Conservation (phyloP, 2,888 invertebrate species). For the Aspidiotus rigidus region DNA sequence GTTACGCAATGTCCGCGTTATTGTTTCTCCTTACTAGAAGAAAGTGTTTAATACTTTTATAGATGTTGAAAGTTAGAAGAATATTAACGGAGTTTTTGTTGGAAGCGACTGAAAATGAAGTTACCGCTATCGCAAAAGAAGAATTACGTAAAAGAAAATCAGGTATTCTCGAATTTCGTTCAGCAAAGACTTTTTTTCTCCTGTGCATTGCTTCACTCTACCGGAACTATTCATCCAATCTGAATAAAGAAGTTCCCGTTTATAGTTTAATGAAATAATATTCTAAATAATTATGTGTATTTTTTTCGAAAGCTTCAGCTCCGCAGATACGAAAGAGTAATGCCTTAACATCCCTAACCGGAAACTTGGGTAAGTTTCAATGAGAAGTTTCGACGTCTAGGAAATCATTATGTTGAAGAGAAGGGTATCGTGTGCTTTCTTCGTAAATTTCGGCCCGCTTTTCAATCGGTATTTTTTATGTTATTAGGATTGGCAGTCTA, state of each 20-base stretch:
- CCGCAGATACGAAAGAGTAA: conserved; percentile 26
- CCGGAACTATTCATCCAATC: not conserved
- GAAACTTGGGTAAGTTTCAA: conserved; percentile 27
- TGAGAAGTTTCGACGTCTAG: not conserved
- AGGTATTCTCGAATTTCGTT: conserved; percentile 20
- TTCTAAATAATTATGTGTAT: conserved; percentile 6
- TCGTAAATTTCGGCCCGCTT: not conserved
- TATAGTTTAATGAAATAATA: not conserved
- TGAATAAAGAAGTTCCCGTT: not conserved
- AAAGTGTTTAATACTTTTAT: conserved; percentile 38
- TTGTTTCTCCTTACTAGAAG: not conserved
- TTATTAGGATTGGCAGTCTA: conserved; percentile 27
- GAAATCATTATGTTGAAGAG: not conserved
- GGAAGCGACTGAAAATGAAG: conserved; percentile 60
- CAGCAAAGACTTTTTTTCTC: not conserved
- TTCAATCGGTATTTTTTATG: not conserved
- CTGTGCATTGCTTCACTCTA: not conserved
- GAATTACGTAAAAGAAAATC: conserved; percentile 24
- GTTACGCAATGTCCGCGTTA: not conserved
- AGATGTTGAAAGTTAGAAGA: conserved; percentile 81
- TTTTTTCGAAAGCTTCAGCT: conserved; percentile 28
- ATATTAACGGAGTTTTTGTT: conserved; percentile 87
- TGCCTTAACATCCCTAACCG: conserved; percentile 29
- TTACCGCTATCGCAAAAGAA: conserved; percentile 27
- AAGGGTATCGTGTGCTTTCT: not conserved